phyloP scores from a whole-genome alignment of 1,140 invertebrate genomes.

The Probaryconus sp. region DNA sequence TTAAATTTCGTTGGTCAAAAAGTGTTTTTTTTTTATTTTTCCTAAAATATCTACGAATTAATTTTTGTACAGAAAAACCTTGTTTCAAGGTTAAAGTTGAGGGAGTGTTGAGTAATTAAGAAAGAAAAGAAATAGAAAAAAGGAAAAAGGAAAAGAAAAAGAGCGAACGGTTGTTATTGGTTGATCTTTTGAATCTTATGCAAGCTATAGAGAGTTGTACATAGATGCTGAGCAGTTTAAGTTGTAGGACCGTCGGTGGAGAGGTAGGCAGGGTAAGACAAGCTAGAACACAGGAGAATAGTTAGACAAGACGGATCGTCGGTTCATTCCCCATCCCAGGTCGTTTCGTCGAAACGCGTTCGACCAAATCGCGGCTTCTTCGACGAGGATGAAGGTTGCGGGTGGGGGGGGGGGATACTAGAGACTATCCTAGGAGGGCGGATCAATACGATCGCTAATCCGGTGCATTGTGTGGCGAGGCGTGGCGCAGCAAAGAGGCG shows the following conservation, averaged over 20 bases:
- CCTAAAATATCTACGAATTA: too few relatives aligned
- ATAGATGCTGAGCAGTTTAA: slow-evolving; percentile 33
- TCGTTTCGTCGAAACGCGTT: slow-evolving; percentile 57
- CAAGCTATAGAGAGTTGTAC: slow-evolving; percentile 14
- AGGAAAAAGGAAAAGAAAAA: neutral
- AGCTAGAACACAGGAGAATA: slow-evolving; percentile 36
- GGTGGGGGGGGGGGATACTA: slow-evolving; percentile 64
- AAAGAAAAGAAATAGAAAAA: too few relatives aligned
- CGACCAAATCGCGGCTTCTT: slow-evolving; percentile 73
- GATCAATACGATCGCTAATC: slow-evolving; percentile 76
- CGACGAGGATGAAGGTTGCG: slow-evolving; percentile 51
- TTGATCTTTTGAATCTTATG: slow-evolving; percentile 20
- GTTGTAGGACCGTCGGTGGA: slow-evolving; percentile 12
- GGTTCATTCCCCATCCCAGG: slow-evolving; percentile 50
- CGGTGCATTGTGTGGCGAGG: slow-evolving; percentile 50
- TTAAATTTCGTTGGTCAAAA: too few relatives aligned
- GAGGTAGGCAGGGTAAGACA: slow-evolving; percentile 23
- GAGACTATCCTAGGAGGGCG: slow-evolving; percentile 76
- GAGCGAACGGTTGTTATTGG: slow-evolving; percentile 3
- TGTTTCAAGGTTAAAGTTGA: too few relatives aligned
- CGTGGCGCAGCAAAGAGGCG: slow-evolving; percentile 73
- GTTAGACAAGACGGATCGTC: slow-evolving; percentile 50
- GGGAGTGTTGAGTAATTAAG: too few relatives aligned
- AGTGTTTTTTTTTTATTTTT: too few relatives aligned
- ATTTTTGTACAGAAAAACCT: too few relatives aligned